Evolutionary conservation across 2,888 invertebrate genomes (phyloP), one percentile per base, ranked within the genome.

Genomic region (Colostygia pectinataria): DNA sequence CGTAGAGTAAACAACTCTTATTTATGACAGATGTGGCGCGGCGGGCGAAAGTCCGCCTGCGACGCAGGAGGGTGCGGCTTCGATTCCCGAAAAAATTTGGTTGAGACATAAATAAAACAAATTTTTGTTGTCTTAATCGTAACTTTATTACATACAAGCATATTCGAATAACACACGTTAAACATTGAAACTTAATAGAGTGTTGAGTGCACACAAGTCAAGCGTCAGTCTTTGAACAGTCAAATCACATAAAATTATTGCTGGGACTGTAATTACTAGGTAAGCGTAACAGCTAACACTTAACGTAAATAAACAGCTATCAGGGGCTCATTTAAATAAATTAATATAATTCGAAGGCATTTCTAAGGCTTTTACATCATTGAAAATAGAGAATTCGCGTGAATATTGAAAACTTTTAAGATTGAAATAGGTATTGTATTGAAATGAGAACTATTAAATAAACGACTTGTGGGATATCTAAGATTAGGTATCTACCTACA

Each of bases 241-340:
- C 82, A 57, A 80, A 84, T 84, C 81, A 86, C 84, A 83, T 78
- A 71, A 77, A 77, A 74, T 85, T 86, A 87, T 87, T 85, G 85
- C 85, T 85, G 84, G 60, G 71, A 74, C 71, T 71, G 77, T 74
- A 63, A 66, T 65, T 68, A 68, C 40, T 54, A 52, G 42, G 41
- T 55, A 52, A 46, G 42, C 47, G 39, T 51, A 47, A 32, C 15
- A 39, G 12, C 42, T 46, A 52, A 52, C 32, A 53, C 43, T 47
- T 36, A 53, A 42, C 13, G 2, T 9, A 46, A 46, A 47, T 40
- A 25, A 38, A 52, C 6, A 13, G 8, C 29, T 36, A 41, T 12
- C 10, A 43, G 15, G 36, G 20, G n/a, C 2, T 23, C 36, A 20
- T 6, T 27, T 14, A 32, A 32, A 29, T 6, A 28, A 15, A 39